Base-by-base conservation (phyloP, 2,113 vertebrate genomes). In the Macheiramphus alcinus region DNA sequence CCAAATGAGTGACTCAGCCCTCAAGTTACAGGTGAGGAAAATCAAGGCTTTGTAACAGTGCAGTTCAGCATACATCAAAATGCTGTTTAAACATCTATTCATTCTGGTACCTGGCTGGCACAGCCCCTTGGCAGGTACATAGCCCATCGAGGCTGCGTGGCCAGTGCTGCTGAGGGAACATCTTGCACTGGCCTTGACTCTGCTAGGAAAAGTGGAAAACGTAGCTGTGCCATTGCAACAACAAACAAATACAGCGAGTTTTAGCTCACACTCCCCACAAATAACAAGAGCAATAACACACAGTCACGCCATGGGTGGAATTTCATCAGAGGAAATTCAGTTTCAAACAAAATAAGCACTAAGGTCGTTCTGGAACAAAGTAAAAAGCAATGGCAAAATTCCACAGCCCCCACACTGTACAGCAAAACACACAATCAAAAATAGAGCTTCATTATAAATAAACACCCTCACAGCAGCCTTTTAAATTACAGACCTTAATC, bases 111-210 rank as follows among this genome's bases (percentile, higher is more conserved):
- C 38, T 18, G 11, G n/a, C 3, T 59, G 71, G 26, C 38, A 59
- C 0, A 0, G 56, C 8, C n/a, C 47, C 25, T 3, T 29, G 38
- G 50, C 56, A 88, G 61, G 19, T 42, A 11, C 1, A 15, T 2
- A 45, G 50, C 11, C 29, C 23, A 21, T 3, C 0, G 0, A 38
- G 53, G 21, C 40, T 4, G 1, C 0, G 0, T 2, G 25, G 65
- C 27, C 80, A 45, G 58, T 0, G 2, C 2, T 70, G 65, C 79
- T 63, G 42, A 55, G 15, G 25, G 36, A 78, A 43, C 84, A 31
- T 25, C 63, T 65, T 16, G 6, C 25, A 2, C 36, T 20, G 52
- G 26, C 72, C 59, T 86, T 11, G 25, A 23, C 36, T 59, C 34
- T n/a, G n/a, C 38, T 38, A 83, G 43, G 10, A 29, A 68, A 86